Conservation (phyloP, 2,888 invertebrate genomes). For the Agonopterix heracliana region DNA sequence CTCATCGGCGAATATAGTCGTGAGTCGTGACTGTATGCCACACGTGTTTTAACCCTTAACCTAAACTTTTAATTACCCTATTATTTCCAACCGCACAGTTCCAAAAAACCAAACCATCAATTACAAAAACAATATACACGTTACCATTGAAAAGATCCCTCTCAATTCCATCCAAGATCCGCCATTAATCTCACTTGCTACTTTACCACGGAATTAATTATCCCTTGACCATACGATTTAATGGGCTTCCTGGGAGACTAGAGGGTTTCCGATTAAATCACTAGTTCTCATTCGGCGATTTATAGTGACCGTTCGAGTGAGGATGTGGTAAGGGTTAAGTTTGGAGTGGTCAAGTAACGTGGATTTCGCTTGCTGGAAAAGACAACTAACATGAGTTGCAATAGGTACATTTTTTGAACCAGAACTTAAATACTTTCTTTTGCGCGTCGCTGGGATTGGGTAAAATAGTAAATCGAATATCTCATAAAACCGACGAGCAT, state of each 20-base stretch:
- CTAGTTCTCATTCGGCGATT: constrained; percentile 74
- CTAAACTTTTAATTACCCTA: too few species aligned
- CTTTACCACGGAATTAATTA: constrained; percentile 73
- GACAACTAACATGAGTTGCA: background rate
- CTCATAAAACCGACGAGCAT: too few species aligned
- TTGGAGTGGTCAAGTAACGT: background rate
- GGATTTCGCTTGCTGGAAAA: background rate
- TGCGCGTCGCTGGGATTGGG: too few species aligned
- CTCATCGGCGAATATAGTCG: too few species aligned
- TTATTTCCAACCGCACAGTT: too few species aligned
- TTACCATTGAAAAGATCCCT: constrained; percentile 58
- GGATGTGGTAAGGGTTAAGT: background rate
- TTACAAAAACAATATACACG: constrained; percentile 49
- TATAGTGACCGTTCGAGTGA: constrained; percentile 55
- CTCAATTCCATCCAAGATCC: constrained; percentile 42
- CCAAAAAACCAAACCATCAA: constrained; percentile 17
- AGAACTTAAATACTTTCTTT: too few species aligned
- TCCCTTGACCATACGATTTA: constrained; percentile 75
- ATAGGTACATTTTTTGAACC: too few species aligned
- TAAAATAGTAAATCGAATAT: too few species aligned
- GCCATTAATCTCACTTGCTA: constrained; percentile 71
- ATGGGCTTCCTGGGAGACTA: constrained; percentile 71
- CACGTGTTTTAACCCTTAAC: too few species aligned
- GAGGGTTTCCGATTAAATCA: constrained; percentile 75
- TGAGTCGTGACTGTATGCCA: too few species aligned